phyloP scores from a whole-genome alignment of 2,888 invertebrate genomes.

The Diadegma fenestrale region DNA sequence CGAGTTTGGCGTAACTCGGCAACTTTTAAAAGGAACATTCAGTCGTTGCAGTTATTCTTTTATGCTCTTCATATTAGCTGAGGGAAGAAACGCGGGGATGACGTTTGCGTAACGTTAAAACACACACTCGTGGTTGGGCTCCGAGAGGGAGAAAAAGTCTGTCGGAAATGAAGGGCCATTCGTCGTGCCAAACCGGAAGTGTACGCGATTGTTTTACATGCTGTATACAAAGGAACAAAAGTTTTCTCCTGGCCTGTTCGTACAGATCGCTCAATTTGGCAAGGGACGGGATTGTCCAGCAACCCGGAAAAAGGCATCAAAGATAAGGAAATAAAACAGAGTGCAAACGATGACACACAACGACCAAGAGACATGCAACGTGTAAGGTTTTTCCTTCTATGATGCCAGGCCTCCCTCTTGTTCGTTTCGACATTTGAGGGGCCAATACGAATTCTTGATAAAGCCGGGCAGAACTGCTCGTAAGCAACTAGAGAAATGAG shows the following conservation, averaged over 20 bases:
- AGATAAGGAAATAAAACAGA: constrained; percentile 30
- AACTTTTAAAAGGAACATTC: neutral
- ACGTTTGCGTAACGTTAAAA: neutral
- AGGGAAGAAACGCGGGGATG: neutral
- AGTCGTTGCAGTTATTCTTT: neutral
- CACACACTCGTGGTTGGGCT: constrained; percentile 3
- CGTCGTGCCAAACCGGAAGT: constrained; percentile 40
- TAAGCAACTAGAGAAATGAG: neutral
- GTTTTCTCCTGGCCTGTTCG: constrained; percentile 1
- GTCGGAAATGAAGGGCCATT: constrained; percentile 30
- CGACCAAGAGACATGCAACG: constrained; percentile 11
- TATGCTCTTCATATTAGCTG: neutral
- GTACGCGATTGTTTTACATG: constrained; percentile 2
- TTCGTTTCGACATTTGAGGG: neutral
- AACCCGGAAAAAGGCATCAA: constrained; percentile 18
- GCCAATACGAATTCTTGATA: neutral
- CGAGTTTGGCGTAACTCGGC: neutral
- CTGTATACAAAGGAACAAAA: neutral
- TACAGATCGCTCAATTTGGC: constrained; percentile 42
- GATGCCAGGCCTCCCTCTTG: neutral
- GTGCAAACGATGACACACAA: constrained; percentile 50
- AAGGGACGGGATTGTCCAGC: constrained; percentile 43
- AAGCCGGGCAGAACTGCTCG: neutral
- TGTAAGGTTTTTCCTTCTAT: neutral
- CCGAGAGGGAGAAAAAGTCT: constrained; percentile 1